phyloP scores from a whole-genome alignment of 2,888 invertebrate species.

The Neoascia interrupta region DNA sequence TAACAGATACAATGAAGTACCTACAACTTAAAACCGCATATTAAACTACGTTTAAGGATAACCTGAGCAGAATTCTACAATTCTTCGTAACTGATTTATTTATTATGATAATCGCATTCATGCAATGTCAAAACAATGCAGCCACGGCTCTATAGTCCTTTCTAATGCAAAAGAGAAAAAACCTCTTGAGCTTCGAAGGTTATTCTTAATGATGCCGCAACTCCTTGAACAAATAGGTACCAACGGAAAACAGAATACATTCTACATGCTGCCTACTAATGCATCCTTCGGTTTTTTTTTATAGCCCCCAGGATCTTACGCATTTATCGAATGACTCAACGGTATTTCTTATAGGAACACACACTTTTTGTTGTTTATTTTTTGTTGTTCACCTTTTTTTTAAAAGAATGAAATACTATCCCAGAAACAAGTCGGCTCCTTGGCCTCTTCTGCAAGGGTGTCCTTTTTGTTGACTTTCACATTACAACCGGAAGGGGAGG shows the following conservation, averaged over 20 bases:
- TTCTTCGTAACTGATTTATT: too few relatives aligned
- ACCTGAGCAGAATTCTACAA: too few relatives aligned
- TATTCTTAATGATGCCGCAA: conserved; percentile 24
- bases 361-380: conserved; percentile 1
- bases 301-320: conserved; percentile 19
- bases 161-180: conserved; percentile 15
- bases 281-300: conserved; percentile 25
- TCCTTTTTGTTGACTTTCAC: conserved; percentile 54
- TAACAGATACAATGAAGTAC: too few relatives aligned
- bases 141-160: conserved; percentile 5
- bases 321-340: conserved; percentile 53
- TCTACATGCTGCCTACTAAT: conserved; percentile 35
- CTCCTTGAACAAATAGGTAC: not conserved
- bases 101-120: too few relatives aligned
- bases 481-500: conserved; percentile 29
- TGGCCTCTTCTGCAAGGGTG: conserved; percentile 25
- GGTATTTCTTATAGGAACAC: conserved; percentile 24
- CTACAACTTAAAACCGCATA: too few relatives aligned
- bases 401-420: conserved; percentile 38
- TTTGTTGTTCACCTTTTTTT: conserved; percentile 16
- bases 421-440: conserved; percentile 3
- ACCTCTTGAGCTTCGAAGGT: conserved; percentile 14
- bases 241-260: not conserved
- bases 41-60: too few relatives aligned
- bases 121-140: not conserved